Conservation (phyloP, 1,140 invertebrate genomes). For the Macrobrachium rosenbergii region DNA sequence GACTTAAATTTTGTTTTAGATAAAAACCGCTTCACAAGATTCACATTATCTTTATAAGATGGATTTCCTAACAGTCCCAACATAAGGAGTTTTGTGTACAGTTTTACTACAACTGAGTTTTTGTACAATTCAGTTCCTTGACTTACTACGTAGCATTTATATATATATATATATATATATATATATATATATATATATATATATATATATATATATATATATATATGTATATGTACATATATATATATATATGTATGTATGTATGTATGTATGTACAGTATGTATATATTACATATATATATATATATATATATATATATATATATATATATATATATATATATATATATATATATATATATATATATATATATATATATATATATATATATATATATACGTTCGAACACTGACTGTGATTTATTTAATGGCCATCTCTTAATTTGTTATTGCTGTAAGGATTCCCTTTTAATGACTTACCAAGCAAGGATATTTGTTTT, state of each 20-base stretch:
- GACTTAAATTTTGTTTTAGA: too few species aligned
- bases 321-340: constrained; percentile 33
- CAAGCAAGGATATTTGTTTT: too few species aligned
- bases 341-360: constrained; percentile 35
- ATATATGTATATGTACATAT: background rate
- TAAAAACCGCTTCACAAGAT: too few species aligned
- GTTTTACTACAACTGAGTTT: too few species aligned
- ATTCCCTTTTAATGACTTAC: too few species aligned
- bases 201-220: constrained; percentile 12
- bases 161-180: background rate
- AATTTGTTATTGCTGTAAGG: too few species aligned
- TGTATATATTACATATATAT: background rate
- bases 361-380: constrained; percentile 37
- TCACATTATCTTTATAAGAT: too few species aligned
- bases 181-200: background rate
- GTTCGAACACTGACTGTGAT: too few species aligned
- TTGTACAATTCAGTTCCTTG: too few species aligned
- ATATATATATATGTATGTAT: constrained; percentile 11
- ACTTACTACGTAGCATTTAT: background rate
- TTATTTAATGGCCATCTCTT: too few species aligned
- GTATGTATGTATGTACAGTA: background rate
- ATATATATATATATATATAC: constrained; percentile 35
- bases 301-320: constrained; percentile 26
- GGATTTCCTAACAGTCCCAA: too few species aligned
- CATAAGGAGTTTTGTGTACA: too few species aligned